Evolutionary conservation across 2,888 invertebrate species (phyloP).

Genomic region (Drosophila robusta): DNA sequence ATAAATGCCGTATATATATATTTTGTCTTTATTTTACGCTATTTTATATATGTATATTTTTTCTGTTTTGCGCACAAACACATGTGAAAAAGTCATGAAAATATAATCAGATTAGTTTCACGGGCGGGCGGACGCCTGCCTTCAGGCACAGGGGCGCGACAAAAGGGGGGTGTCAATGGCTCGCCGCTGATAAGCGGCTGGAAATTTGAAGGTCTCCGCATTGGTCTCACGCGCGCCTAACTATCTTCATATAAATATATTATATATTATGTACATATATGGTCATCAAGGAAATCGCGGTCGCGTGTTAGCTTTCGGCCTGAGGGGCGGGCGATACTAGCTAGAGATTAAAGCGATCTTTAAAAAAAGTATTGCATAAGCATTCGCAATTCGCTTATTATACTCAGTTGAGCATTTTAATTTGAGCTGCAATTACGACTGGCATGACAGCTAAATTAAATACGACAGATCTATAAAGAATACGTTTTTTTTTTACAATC

Average conservation of each 20-base stretch:
- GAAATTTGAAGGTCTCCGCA: conserved; percentile 62
- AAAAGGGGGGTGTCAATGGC: neutral
- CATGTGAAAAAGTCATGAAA: conserved; percentile 36
- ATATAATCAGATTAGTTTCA: conserved; percentile 56
- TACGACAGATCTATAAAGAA: conserved; percentile 36
- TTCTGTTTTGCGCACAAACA: conserved; percentile 3
- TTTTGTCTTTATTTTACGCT: neutral
- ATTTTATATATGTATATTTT: conserved; percentile 16
- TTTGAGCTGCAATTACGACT: conserved; percentile 26
- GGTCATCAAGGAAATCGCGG: conserved; percentile 40
- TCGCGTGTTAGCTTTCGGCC: conserved; percentile 37
- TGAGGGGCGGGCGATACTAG: neutral
- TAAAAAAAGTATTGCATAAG: conserved; percentile 13
- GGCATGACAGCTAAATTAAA: conserved; percentile 31
- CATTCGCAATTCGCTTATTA: neutral
- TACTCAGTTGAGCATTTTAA: neutral
- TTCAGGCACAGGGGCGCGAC: conserved; percentile 6
- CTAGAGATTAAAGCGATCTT: conserved; percentile 18
- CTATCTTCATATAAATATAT: conserved; percentile 39
- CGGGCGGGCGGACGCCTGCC: conserved; percentile 49
- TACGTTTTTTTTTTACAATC: conserved; percentile 13
- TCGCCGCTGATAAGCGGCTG: conserved; percentile 56
- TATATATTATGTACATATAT: conserved; percentile 1
- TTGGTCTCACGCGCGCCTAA: conserved; percentile 61
- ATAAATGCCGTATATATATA: conserved; percentile 24